A percentile compares a stretch with the other conserved stretches of the same genome.
These are phyloP conservation scores for Glyphotaelius pellucidus DNA, from an alignment of 2,888 invertebrate genomes.

Conservation along the genomic window DNA sequence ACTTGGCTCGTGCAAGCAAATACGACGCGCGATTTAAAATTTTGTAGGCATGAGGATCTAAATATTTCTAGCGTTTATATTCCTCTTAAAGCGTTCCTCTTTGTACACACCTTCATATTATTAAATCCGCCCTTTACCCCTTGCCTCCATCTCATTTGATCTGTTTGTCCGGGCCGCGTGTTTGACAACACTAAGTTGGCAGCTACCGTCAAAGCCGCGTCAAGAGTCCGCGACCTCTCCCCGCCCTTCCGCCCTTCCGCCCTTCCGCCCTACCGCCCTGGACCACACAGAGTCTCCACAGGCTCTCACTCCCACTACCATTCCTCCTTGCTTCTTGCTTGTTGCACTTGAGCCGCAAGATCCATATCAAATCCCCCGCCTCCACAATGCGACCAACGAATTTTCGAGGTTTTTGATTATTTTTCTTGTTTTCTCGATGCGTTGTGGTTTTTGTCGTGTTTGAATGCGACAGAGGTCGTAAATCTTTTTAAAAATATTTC, in stretches of 20 bases:
- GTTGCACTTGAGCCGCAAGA: background rate
- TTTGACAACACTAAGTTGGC: slow-evolving; percentile 53
- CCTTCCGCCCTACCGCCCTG: too few relatives aligned
- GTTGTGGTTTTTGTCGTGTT: background rate
- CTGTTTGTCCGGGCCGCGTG: slow-evolving; percentile 5
- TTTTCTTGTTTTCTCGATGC: background rate
- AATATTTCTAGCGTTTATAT: too few relatives aligned
- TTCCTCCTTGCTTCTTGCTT: background rate
- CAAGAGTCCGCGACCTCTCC: background rate
- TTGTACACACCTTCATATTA: background rate
- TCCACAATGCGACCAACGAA: background rate
- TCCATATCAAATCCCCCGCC: background rate
- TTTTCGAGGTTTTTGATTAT: background rate
- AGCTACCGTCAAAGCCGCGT: slow-evolving; percentile 62
- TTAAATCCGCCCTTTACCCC: background rate
- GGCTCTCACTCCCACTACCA: background rate
- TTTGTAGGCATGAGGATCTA: too few relatives aligned
- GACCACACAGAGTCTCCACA: slow-evolving; percentile 8
- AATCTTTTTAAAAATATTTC: background rate
- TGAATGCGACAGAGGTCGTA: background rate
- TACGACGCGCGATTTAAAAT: too few relatives aligned
- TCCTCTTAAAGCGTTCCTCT: background rate
- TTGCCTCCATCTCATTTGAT: background rate
- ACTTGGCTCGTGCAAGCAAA: too few relatives aligned
- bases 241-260: background rate